Evolutionary conservation across 2,113 vertebrate species (phyloP), one percentile per base, ranked within the genome.

Genomic region (Gymnorhina tibicen): DNA sequence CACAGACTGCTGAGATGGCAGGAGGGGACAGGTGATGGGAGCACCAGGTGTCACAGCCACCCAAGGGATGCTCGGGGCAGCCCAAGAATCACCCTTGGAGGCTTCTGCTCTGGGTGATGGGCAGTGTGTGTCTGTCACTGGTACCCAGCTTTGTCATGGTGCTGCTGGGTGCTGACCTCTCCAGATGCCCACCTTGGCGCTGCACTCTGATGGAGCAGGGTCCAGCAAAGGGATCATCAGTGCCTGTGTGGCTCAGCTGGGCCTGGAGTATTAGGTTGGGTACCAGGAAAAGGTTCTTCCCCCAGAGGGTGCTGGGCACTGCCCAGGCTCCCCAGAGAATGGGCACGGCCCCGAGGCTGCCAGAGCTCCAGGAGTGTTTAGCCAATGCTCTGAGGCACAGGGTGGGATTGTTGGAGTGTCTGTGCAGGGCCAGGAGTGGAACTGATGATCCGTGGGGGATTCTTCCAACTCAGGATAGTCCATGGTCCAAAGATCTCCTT

Each of bases 341-440:
- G n/a, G 28, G 1, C 60, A 59, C 0, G 0, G 46, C 37, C 44
- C 46, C 4, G 1, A 15, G 39, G 46, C 46, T 82, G 53, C 39
- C 87, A 60, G 53, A 68, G 1, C 62, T 82, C 33, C 24, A 41
- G 24, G 46, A 68, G 13, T 0, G 7, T 53, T 89, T 30, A 5
- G 11, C 6, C 11, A 53, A 1, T 3, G 3, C 16, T 68, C 60
- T 26, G 13, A 68, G 46, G 60, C 17, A 26, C 13, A 39, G 39
- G 11, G 7, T 15, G 78, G 69, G n/a, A 22, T 18, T 53, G 20
- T 4, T 82, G 69, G 62, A 47, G 20, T 26, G 24, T 32, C 23
- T 68, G 28, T 39, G 20, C 44, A 46, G 37, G 68, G 46, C 7
- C 60, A 59, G 77, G 37, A n/a, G 37, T 24, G 46, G 44, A 10